A percentile compares a stretch with the other conserved stretches of the same genome.
Evolutionary conservation across 2,797 vertebrate species (phyloP).

Genomic region (Chrosomus eos): DNA sequence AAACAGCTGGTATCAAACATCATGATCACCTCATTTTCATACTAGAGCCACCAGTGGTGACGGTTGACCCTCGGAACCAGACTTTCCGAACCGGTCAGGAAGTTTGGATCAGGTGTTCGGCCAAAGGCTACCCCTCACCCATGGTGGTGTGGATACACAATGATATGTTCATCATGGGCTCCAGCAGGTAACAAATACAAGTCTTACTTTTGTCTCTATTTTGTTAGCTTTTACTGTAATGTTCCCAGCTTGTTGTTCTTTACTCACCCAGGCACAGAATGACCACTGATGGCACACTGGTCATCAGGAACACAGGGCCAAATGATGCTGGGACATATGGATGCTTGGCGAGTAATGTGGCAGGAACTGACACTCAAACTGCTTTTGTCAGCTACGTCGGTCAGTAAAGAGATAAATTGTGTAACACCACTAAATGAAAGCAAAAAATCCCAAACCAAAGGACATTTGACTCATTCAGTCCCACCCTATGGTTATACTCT

Average conservation of each 20-base stretch:
- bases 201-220: not conserved
- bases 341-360: slow-evolving; percentile 91
- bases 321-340: slow-evolving; percentile 91
- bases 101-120: slow-evolving; percentile 86
- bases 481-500: slow-evolving; percentile 12
- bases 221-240: not conserved
- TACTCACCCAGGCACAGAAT: slow-evolving; percentile 80
- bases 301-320: slow-evolving; percentile 81
- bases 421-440: not conserved
- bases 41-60: slow-evolving; percentile 86
- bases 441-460: not conserved
- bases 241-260: slow-evolving; percentile 1
- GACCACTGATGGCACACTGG: slow-evolving; percentile 85
- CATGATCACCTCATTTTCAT: not conserved
- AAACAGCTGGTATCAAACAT: not conserved
- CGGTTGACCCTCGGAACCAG: slow-evolving; percentile 86
- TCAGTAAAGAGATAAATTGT: slow-evolving; percentile 64
- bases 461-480: slow-evolving; percentile 5
- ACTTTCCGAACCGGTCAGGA: slow-evolving; percentile 87
- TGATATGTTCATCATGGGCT: slow-evolving; percentile 86
- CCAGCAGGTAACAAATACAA: slow-evolving; percentile 81
- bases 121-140: slow-evolving; percentile 87
- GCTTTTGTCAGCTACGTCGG: slow-evolving; percentile 86
- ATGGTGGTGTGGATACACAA: slow-evolving; percentile 90
- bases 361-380: slow-evolving; percentile 84